phyloP scores from a whole-genome alignment of 2,888 invertebrate genomes.

The Criorhina ranunculi region DNA sequence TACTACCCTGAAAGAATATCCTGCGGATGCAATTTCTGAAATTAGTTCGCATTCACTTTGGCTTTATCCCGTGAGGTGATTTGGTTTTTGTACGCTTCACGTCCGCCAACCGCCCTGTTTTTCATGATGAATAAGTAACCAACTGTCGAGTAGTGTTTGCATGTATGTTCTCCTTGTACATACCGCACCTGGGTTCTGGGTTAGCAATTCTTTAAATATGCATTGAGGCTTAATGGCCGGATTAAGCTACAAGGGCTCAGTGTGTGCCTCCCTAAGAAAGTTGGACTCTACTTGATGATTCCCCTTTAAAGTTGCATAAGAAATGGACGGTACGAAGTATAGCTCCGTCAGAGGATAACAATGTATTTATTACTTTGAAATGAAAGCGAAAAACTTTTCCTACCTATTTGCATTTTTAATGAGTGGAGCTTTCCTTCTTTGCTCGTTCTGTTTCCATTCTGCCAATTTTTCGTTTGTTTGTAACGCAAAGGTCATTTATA shows the following conservation, averaged over 20 bases:
- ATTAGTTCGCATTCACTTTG: constrained; percentile 55
- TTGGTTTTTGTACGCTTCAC: constrained; percentile 4
- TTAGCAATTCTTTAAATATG: constrained; percentile 32
- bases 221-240: constrained; percentile 11
- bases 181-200: neutral
- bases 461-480: constrained; percentile 15
- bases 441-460: constrained; percentile 1
- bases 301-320: constrained; percentile 25
- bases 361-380: constrained; percentile 24
- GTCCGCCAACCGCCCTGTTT: neutral
- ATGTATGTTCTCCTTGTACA: neutral
- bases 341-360: neutral
- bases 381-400: constrained; percentile 15
- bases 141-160: neutral
- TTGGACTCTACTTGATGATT: constrained; percentile 4
- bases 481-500: constrained; percentile 26
- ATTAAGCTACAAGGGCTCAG: neutral
- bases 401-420: constrained; percentile 57
- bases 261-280: constrained; percentile 8
- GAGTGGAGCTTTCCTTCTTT: constrained; percentile 13
- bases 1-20: constrained; percentile 20
- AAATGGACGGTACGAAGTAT: neutral
- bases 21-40: constrained; percentile 55
- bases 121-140: constrained; percentile 13
- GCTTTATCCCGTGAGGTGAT: constrained; percentile 12